Conservation (phyloP, 2,113 vertebrate species). For the Morphnarchus princeps region DNA sequence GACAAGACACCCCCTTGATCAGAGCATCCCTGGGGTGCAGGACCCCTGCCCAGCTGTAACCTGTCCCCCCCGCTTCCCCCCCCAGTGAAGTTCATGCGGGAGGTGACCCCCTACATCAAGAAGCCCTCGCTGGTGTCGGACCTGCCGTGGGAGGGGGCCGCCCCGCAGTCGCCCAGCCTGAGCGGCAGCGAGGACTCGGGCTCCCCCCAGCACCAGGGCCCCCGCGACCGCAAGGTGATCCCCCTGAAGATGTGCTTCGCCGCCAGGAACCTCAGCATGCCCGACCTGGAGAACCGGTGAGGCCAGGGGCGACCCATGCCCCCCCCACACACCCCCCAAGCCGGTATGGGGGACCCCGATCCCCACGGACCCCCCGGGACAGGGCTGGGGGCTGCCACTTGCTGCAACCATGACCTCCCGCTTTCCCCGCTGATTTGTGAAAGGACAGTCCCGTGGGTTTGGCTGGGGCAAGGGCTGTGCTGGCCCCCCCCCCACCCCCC, state of each 20-base stretch:
- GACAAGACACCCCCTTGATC: fast-evolving
- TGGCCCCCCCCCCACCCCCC: not conserved
- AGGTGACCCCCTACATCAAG: conserved; percentile 95
- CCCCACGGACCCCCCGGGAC: too few relatives aligned
- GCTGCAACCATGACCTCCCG: not conserved
- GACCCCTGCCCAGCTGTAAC: not conserved
- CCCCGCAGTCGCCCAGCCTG: conserved; percentile 83
- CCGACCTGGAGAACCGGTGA: conserved; percentile 95
- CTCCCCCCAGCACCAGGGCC: conserved; percentile 81
- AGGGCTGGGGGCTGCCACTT: not conserved
- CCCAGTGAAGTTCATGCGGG: conserved; percentile 92
- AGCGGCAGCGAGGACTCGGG: conserved; percentile 88
- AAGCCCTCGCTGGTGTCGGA: conserved; percentile 90
- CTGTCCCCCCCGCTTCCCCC: not conserved
- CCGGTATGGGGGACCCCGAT: too few relatives aligned
- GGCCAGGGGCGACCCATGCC: not conserved
- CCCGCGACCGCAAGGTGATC: conserved; percentile 89
- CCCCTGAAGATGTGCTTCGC: conserved; percentile 96
- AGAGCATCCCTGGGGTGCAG: too few relatives aligned
- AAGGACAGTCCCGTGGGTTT: not conserved
- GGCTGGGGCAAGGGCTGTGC: not conserved
- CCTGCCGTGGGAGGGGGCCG: conserved; percentile 86
- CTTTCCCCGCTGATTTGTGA: not conserved
- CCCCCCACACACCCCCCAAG: too few relatives aligned
- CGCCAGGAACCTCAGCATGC: conserved; percentile 94